Conservation (phyloP, 2,113 vertebrate genomes). For the Seriola dumerili region DNA sequence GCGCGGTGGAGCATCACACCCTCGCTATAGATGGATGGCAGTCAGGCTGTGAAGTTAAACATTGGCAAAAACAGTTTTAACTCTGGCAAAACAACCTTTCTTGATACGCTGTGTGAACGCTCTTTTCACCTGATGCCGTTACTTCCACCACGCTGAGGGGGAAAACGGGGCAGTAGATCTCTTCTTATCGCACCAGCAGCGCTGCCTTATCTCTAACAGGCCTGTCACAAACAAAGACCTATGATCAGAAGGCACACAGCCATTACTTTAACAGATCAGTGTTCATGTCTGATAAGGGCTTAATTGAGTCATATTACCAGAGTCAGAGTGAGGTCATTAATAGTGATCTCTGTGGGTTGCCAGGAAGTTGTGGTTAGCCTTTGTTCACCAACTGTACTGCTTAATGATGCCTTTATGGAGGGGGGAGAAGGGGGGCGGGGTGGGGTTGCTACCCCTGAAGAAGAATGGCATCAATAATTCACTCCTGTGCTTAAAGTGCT, state of each 20-base stretch:
- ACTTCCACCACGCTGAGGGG: not conserved
- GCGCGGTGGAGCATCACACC: not conserved
- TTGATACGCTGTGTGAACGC: not conserved
- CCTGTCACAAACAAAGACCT: not conserved
- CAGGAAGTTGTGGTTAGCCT: not conserved
- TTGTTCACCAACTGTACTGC: not conserved
- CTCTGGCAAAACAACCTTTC: not conserved
- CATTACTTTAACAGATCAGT: conserved; percentile 4
- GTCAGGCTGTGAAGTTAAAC: not conserved
- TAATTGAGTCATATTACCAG: conserved; percentile 1
- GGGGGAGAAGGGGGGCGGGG: too few species aligned
- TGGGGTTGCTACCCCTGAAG: conserved; percentile 25
- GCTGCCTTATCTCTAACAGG: not conserved
- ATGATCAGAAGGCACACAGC: not conserved
- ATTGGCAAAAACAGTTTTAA: not conserved
- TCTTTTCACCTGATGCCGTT: not conserved
- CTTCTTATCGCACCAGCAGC: not conserved
- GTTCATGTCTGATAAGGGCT: not conserved
- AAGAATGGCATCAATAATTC: conserved; percentile 64
- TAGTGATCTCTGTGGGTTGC: not conserved
- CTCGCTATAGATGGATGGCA: not conserved
- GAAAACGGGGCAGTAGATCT: not conserved
- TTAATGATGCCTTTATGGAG: conserved; percentile 18
- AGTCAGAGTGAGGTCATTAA: conserved; percentile 6
- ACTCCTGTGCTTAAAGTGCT: conserved; percentile 58